These are phyloP conservation scores for Dipodomys ordii DNA, from an alignment of 2,113 vertebrate species.

Conservation along the genomic window DNA sequence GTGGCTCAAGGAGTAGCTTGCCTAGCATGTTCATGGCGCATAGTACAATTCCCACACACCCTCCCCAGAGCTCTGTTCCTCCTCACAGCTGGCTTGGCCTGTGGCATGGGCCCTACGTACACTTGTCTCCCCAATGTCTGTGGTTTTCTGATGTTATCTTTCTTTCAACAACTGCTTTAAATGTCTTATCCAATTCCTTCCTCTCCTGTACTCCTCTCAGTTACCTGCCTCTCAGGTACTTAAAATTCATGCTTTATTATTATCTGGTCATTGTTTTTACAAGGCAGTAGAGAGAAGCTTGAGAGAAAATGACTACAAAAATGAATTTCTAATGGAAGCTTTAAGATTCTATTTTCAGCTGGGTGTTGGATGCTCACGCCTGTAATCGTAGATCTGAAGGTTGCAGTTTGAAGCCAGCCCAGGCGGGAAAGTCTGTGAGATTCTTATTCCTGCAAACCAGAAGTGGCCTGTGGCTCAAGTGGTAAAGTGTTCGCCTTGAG, in stretches of 20 bases:
- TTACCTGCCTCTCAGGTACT: background rate
- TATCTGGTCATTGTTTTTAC: background rate
- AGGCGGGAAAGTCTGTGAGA: no score
- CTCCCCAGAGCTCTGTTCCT: background rate
- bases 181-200: background rate
- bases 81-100: rapidly evolving
- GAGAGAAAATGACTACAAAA: background rate
- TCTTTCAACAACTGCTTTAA: background rate
- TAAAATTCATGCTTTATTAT: background rate
- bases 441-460: no score
- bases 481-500: no score
- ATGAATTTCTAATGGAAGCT: background rate
- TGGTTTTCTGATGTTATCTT: background rate
- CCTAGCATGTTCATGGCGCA: no score
- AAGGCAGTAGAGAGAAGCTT: background rate
- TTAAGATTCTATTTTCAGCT: background rate
- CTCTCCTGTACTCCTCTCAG: background rate
- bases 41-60: no score
- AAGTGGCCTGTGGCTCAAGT: no score
- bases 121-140: background rate
- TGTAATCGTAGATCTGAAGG: no score
- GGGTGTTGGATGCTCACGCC: no score
- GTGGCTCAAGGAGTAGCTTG: no score
- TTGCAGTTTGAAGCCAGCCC: no score
- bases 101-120: rapidly evolving